Conservation (phyloP, 2,113 vertebrate genomes). For the Tachycineta bicolor region DNA sequence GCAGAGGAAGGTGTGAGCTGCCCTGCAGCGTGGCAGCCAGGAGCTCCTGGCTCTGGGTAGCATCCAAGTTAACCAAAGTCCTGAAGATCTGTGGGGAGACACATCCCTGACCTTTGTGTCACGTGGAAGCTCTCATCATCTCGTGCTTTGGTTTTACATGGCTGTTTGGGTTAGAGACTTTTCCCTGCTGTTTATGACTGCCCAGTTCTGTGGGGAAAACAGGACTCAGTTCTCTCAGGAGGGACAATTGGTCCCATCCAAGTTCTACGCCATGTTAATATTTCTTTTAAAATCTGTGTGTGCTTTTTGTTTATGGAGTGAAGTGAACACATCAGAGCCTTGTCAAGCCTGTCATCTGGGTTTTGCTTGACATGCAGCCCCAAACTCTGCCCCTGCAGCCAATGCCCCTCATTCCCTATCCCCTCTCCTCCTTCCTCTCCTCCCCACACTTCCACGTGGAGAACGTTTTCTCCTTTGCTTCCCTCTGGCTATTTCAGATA, state of each 20-base stretch:
- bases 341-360: background rate
- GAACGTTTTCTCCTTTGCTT: background rate
- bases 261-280: background rate
- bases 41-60: background rate
- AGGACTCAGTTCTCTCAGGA: background rate
- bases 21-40: background rate
- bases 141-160: background rate
- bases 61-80: background rate
- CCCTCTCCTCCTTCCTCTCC: background rate
- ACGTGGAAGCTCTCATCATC: background rate
- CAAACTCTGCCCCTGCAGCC: background rate
- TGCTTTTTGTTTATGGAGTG: background rate
- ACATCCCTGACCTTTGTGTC: background rate
- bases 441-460: background rate
- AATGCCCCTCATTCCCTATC: background rate
- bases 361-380: background rate
- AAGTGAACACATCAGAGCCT: background rate
- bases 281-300: background rate
- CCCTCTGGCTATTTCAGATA: background rate
- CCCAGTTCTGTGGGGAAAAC: background rate
- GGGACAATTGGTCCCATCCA: background rate
- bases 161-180: background rate
- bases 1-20: background rate
- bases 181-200: background rate
- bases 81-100: fast-evolving